Evolutionary conservation across 2,113 vertebrate species (phyloP).

Genomic region (Tiliqua scincoides): DNA sequence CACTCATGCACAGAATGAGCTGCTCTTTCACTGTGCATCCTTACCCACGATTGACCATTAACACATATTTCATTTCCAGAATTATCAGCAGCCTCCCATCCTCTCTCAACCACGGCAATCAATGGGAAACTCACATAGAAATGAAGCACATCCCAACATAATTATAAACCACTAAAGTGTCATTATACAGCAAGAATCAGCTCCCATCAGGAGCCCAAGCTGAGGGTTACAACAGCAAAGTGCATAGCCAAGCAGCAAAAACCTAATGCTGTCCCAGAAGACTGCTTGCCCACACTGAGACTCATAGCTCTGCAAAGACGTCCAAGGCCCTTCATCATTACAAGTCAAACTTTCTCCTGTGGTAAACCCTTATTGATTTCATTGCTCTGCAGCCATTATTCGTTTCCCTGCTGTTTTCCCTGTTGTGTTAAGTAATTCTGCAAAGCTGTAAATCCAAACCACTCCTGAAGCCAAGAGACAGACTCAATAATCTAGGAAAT

Average conservation of each 20-base stretch:
- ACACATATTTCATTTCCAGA: neutral
- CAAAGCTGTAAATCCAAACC: constrained; percentile 54
- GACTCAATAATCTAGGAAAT: constrained; percentile 59
- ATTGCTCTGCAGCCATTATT: constrained; percentile 23
- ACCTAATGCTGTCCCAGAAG: neutral
- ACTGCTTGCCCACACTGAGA: neutral
- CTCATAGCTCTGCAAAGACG: constrained; percentile 24
- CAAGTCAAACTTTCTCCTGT: constrained; percentile 34
- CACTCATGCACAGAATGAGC: neutral
- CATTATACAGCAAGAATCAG: neutral
- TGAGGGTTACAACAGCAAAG: neutral
- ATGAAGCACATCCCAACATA: no score
- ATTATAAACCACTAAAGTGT: neutral
- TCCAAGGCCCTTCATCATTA: constrained; percentile 13
- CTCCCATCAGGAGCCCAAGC: neutral
- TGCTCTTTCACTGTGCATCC: neutral
- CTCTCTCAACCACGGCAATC: neutral
- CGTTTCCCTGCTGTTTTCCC: constrained; percentile 49
- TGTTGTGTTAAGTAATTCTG: constrained; percentile 58
- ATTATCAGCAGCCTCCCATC: neutral
- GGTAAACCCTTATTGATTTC: constrained; percentile 44
- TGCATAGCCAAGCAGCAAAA: neutral
- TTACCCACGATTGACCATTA: neutral
- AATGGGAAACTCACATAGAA: neutral
- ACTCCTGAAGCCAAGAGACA: constrained; percentile 48